Evolutionary conservation across 2,888 invertebrate species (phyloP).

Genomic region (Phytoseiulus persimilis): DNA sequence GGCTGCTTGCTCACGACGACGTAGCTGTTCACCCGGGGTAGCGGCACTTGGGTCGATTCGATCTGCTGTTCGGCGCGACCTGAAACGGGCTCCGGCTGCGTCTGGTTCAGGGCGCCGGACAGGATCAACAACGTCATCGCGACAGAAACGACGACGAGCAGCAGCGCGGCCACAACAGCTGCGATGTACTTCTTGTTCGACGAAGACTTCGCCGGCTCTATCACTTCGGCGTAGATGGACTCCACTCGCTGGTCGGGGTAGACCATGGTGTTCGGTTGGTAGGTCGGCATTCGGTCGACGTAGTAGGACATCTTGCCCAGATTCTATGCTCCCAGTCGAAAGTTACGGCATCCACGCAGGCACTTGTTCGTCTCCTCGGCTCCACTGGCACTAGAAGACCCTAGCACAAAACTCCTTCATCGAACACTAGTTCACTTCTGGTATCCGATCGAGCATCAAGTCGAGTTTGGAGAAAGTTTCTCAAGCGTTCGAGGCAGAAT

Average conservation of each 20-base stretch:
- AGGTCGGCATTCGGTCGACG: background rate
- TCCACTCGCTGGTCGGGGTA: conserved; percentile 26
- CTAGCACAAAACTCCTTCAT: background rate
- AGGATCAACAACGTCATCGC: conserved; percentile 28
- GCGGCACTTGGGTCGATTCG: conserved; percentile 30
- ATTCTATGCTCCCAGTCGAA: background rate
- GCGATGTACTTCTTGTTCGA: background rate
- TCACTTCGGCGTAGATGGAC: conserved; percentile 32
- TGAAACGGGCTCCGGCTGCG: conserved; percentile 23
- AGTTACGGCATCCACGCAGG: background rate
- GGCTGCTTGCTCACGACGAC: conserved; percentile 25
- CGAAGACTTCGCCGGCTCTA: conserved; percentile 25
- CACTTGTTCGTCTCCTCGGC: background rate
- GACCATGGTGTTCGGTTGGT: conserved; percentile 26
- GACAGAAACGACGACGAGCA: conserved; percentile 20
- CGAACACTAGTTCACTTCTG: background rate
- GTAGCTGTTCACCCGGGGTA: conserved; percentile 9
- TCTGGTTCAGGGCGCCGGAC: conserved; percentile 22
- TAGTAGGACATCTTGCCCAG: background rate
- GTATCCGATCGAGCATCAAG: background rate
- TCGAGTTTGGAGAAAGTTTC: background rate
- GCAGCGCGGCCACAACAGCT: conserved; percentile 17
- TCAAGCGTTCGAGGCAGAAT: background rate
- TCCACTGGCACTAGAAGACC: background rate
- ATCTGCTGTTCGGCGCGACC: conserved; percentile 19